Conservation (phyloP, 2,113 vertebrate species). For the Illadopsis cleaveri region DNA sequence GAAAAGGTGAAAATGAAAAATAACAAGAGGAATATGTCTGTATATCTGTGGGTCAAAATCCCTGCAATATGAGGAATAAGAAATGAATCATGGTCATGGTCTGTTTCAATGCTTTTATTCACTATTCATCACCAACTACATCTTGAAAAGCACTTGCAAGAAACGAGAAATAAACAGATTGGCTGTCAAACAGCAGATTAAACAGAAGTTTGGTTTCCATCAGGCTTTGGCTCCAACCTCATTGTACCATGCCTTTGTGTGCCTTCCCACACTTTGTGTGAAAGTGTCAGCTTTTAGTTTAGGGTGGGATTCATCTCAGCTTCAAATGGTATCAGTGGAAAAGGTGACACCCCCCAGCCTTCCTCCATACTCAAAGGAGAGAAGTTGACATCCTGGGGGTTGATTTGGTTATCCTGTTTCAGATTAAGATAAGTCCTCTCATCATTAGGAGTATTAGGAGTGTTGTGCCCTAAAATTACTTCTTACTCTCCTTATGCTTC, state of each 20-base stretch:
- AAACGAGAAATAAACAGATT: not conserved
- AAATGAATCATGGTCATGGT: not conserved
- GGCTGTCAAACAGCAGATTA: not conserved
- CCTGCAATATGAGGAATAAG: not conserved
- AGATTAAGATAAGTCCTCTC: not conserved
- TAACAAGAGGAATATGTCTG: not conserved
- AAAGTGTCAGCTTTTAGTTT: not conserved
- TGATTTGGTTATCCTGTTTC: not conserved
- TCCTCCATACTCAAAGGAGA: not conserved
- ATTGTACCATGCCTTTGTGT: not conserved
- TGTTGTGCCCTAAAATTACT: not conserved
- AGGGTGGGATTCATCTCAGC: not conserved
- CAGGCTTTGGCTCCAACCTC: not conserved
- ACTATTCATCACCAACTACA: rapidly evolving
- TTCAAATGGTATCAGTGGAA: not conserved
- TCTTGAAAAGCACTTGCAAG: not conserved
- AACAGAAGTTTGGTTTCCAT: not conserved
- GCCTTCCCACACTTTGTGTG: not conserved
- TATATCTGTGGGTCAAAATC: not conserved
- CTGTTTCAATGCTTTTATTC: not conserved
- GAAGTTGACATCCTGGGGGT: not conserved
- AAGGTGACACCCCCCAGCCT: not conserved
- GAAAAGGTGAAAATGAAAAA: not conserved
- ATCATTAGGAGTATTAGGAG: not conserved
- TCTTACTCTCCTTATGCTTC: not conserved